A percentile compares a stretch with the other conserved stretches of the same genome.
Conservation (phyloP, 2,113 vertebrate species). For the Sclerurus mexicanus region DNA sequence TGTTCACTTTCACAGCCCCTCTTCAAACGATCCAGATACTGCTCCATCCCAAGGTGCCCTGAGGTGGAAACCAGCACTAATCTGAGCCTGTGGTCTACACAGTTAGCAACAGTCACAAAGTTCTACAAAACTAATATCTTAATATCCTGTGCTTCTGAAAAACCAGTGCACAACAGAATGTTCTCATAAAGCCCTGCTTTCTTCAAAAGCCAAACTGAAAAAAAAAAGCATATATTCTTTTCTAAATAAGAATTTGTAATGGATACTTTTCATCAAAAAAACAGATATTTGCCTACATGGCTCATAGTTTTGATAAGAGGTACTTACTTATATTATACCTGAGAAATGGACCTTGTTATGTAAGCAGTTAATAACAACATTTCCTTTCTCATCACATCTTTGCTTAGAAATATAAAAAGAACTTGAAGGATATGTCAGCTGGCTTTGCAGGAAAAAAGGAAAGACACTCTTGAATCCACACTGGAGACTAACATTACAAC, state of each 20-base stretch:
- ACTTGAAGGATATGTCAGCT: neutral
- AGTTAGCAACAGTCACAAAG: neutral
- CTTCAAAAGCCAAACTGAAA: neutral
- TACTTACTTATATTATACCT: neutral
- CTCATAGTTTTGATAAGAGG: neutral
- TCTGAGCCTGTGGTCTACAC: neutral
- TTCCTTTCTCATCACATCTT: neutral
- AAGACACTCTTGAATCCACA: neutral
- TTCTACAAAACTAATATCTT: neutral
- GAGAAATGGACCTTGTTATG: neutral
- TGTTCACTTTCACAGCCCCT: neutral
- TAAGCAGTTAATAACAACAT: neutral
- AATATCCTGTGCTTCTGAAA: neutral
- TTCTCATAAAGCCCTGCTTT: neutral
- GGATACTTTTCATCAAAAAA: neutral
- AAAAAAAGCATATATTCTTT: neutral
- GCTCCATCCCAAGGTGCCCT: neutral
- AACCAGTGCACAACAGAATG: neutral
- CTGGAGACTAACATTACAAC: neutral
- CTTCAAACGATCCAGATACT: neutral
- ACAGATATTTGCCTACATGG: neutral
- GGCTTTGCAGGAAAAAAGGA: neutral
- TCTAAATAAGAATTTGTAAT: neutral
- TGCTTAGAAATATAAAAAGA: neutral
- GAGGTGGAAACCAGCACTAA: neutral